These are phyloP conservation scores for Stenoptilia bipunctidactyla DNA, from an alignment of 2,888 invertebrate genomes.

Conservation along the genomic window DNA sequence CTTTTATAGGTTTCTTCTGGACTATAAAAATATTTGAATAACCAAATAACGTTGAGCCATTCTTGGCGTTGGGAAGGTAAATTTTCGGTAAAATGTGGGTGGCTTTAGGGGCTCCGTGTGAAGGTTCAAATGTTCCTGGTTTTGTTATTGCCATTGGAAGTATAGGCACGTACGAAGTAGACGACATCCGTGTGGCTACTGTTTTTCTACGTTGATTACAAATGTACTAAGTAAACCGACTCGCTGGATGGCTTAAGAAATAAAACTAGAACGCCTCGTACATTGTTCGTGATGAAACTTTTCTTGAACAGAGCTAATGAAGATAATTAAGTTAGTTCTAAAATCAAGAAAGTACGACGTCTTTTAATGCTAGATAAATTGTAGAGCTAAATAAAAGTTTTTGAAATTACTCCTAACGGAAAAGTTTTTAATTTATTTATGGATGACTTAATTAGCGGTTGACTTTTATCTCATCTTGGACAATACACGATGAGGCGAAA, in stretches of 20 bases:
- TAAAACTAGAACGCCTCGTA: too few relatives aligned
- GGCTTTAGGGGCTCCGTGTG: slow-evolving; percentile 3
- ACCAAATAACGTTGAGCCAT: not conserved
- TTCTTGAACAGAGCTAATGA: too few relatives aligned
- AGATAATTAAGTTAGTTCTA: too few relatives aligned
- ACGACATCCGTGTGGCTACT: slow-evolving; percentile 53
- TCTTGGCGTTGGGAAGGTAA: not conserved
- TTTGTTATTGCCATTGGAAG: slow-evolving; percentile 29
- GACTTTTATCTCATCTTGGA: too few relatives aligned
- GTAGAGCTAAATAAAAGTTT: too few relatives aligned
- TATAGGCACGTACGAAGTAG: slow-evolving; percentile 48
- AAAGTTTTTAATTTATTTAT: too few relatives aligned
- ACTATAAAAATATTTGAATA: slow-evolving; percentile 31
- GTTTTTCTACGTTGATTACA: slow-evolving; percentile 49
- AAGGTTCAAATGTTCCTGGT: slow-evolving; percentile 26
- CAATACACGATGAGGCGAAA: too few relatives aligned
- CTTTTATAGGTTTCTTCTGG: slow-evolving; percentile 34
- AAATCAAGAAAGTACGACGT: slow-evolving; percentile 1
- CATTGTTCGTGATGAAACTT: too few relatives aligned
- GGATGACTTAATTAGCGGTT: too few relatives aligned
- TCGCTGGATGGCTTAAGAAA: not conserved
- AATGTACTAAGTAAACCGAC: slow-evolving; percentile 28
- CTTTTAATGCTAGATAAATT: slow-evolving; percentile 15
- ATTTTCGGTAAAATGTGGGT: not conserved
- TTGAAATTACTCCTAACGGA: too few relatives aligned